phyloP scores from a whole-genome alignment of 2,113 vertebrate species.

The Pagrus major region DNA sequence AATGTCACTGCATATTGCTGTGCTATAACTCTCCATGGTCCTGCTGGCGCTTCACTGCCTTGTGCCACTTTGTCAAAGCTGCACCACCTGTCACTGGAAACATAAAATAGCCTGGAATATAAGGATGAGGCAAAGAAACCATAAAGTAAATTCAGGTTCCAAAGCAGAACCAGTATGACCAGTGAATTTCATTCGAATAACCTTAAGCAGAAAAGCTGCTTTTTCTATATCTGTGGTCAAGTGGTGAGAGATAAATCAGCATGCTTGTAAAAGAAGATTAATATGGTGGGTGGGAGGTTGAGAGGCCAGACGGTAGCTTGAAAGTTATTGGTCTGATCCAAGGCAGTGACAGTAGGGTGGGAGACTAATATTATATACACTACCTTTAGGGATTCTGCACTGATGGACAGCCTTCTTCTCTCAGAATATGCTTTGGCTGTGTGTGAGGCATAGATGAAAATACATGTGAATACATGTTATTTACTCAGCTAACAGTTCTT shows the following conservation, averaged over 20 bases:
- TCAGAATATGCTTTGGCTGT: not conserved
- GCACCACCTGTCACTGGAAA: slow-evolving; percentile 16
- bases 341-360: slow-evolving; percentile 1
- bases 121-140: slow-evolving; percentile 7
- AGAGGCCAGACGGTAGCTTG: not conserved
- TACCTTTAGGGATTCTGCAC: not conserved
- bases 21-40: slow-evolving; percentile 16
- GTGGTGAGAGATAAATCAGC: slow-evolving; percentile 23
- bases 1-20: slow-evolving; percentile 20
- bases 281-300: not conserved
- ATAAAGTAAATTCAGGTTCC: slow-evolving; percentile 14
- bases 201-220: slow-evolving; percentile 11
- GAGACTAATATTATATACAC: slow-evolving; percentile 13
- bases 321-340: slow-evolving; percentile 26
- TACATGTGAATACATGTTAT: not conserved
- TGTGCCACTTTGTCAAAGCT: slow-evolving; percentile 30
- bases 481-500: not conserved
- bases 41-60: slow-evolving; percentile 31
- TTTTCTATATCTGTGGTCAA: slow-evolving; percentile 1
- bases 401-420: not conserved
- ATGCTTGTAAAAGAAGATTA: slow-evolving; percentile 13
- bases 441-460: not conserved
- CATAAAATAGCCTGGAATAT: not conserved
- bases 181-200: slow-evolving; percentile 20
- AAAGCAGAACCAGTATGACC: not conserved